Evolutionary conservation across 1,140 invertebrate species (phyloP), one percentile per base, ranked within the genome.

Genomic region (Lutraria rhynchaena): DNA sequence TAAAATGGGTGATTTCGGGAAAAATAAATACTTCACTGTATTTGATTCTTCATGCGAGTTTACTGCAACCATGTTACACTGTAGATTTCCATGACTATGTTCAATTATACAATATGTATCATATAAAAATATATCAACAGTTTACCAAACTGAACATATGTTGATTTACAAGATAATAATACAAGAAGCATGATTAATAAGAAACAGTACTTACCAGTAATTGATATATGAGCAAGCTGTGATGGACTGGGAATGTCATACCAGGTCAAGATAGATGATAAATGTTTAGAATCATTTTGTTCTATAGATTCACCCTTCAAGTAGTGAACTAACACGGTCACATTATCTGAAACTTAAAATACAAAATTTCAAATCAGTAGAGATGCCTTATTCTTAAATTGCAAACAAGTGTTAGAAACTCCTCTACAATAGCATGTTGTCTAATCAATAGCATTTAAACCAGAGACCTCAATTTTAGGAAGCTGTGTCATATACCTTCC

Each of bases 201-300:
- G 24, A 31, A 27, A 29, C 13, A 35, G 4, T 29, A 53, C 41
- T 55, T 76, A 88, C 88, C 86, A 57, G 83, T 74, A 24, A 86
- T 60, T 24, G 73, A 63, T 35, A 88, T 83, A 17, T 86, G 74
- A n/a, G 80, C 67, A 19, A 90, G 69, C 11, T 86, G 22, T 4
- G 46, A 31, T n/a, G 85, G 84, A 27, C 46, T 78, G 11, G 90
- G 89, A 22, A 91, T 85, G 74, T 89, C 78, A 69, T 87, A 89
- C 90, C 90, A 91, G 1, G 82, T 63, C 13, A 89, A 65, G 29
- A 87, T 87, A 22, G 87, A 67, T 2, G 89, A 83, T 46, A 91
- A 75, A 33, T 76, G 81, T 13, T 61, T 76, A n/a, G 65, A 44
- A 11, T 84, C 75, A 24, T 85, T 27, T 9, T 82, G 81, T 65